Conservation (phyloP, 2,888 invertebrate species). For the Trilocha varians region DNA sequence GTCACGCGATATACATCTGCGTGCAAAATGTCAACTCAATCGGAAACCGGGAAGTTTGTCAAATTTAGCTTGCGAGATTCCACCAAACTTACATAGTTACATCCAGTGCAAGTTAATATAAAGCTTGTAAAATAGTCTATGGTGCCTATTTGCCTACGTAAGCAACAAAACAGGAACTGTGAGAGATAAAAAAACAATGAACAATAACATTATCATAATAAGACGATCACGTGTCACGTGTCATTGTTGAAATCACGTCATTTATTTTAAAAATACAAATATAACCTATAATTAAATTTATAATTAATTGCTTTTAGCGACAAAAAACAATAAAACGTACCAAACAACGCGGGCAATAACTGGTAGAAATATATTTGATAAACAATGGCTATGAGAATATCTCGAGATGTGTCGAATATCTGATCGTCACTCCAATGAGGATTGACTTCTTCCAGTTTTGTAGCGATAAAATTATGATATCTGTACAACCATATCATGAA, state of each 20-base stretch:
- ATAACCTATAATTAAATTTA: not conserved
- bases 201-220: too few relatives aligned
- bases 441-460: slow-evolving; percentile 8
- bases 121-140: too few relatives aligned
- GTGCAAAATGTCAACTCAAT: too few relatives aligned
- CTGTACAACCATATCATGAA: slow-evolving; percentile 7
- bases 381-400: slow-evolving; percentile 13
- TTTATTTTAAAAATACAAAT: too few relatives aligned
- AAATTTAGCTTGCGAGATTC: too few relatives aligned
- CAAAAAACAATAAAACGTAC: slow-evolving; percentile 4
- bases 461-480: slow-evolving; percentile 12
- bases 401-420: slow-evolving; percentile 11
- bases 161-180: too few relatives aligned
- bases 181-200: too few relatives aligned
- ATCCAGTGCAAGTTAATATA: too few relatives aligned
- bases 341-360: slow-evolving; percentile 9
- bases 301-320: not conserved
- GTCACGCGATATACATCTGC: too few relatives aligned
- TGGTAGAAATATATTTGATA: slow-evolving; percentile 10
- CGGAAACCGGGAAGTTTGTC: too few relatives aligned
- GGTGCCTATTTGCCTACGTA: too few relatives aligned
- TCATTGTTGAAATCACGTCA: not conserved
- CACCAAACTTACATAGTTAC: too few relatives aligned
- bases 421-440: slow-evolving; percentile 15
- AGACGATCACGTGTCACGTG: slow-evolving; percentile 7